phyloP scores from a whole-genome alignment of 1,140 invertebrate genomes.

The Trichonephila clavipes region DNA sequence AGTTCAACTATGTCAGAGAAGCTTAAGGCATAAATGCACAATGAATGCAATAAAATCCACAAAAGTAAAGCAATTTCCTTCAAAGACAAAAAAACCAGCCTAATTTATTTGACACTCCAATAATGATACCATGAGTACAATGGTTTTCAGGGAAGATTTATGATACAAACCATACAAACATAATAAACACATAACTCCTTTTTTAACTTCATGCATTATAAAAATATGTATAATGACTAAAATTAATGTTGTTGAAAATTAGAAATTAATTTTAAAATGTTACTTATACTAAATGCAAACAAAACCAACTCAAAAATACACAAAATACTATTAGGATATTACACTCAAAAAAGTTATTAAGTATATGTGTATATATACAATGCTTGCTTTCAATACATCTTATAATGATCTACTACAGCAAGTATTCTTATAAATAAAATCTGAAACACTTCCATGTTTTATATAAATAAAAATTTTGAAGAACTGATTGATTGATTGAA shows the following conservation, averaged over 20 bases:
- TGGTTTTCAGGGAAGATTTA: slow-evolving; percentile 21
- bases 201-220: neutral
- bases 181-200: neutral
- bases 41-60: slow-evolving; percentile 39
- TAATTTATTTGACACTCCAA: slow-evolving; percentile 47
- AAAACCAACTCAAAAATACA: neutral
- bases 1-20: neutral
- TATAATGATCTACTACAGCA: too few relatives aligned
- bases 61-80: slow-evolving; percentile 24
- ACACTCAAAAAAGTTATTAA: too few relatives aligned
- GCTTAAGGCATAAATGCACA: neutral
- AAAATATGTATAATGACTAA: neutral
- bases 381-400: too few relatives aligned
- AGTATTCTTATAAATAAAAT: too few relatives aligned
- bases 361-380: too few relatives aligned
- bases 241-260: neutral
- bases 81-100: slow-evolving; percentile 2
- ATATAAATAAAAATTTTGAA: too few relatives aligned
- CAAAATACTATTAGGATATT: neutral
- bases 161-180: neutral
- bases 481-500: too few relatives aligned
- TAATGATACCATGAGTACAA: slow-evolving; percentile 19
- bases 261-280: neutral
- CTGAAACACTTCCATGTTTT: too few relatives aligned
- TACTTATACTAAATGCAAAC: neutral